Evolutionary conservation across 2,888 invertebrate genomes (phyloP), one percentile per base, ranked within the genome.

Genomic region (Opisthograptis luteolata): DNA sequence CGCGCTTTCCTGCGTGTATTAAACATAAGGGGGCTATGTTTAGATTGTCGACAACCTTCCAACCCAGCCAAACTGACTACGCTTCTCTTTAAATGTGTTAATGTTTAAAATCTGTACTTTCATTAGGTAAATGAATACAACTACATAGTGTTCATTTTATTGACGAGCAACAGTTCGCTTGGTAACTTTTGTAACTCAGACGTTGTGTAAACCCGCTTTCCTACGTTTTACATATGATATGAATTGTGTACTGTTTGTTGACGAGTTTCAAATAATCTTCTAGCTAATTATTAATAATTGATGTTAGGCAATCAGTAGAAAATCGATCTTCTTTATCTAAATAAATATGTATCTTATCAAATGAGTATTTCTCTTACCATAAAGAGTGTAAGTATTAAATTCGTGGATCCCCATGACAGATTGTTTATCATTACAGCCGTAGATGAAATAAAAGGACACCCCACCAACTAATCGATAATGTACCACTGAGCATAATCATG

Each of bases 221-320:
- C n/a, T n/a, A n/a, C n/a, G n/a, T n/a, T n/a, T n/a, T n/a, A n/a
- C n/a, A n/a, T n/a, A n/a, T n/a, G n/a, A n/a, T n/a, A n/a, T n/a
- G n/a, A 6, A 36, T 24, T 37, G 13, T 42, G 19, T 30, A 25
- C 25, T 4, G 7, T 27, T 34, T 30, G 8, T 32, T 27, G n/a
- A 4, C 3, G 9, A 10, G 10, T 25, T 25, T 10, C 4, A n/a
- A 9, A 2, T 30, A 10, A 14, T 45, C 14, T 3, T 14, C 4
- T 31, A 9, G 6, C 4, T 31, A 9, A 4, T 34, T 27, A 31
- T 9, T 25, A 37, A n/a, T 7, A 10, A n/a, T 10, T 36, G 6
- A 12, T 14, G 41, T 54, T 48, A 40, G 41, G 31, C 32, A 45
- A 40, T 40, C 48, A 37, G 44, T 41, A 45, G 8, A 47, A 42